Percentiles rank a stretch among this genome's conserved stretches.
These are phyloP conservation scores for Brachyrhaphis roseni DNA, from an alignment of 2,797 vertebrate genomes.

Conservation along the genomic window DNA sequence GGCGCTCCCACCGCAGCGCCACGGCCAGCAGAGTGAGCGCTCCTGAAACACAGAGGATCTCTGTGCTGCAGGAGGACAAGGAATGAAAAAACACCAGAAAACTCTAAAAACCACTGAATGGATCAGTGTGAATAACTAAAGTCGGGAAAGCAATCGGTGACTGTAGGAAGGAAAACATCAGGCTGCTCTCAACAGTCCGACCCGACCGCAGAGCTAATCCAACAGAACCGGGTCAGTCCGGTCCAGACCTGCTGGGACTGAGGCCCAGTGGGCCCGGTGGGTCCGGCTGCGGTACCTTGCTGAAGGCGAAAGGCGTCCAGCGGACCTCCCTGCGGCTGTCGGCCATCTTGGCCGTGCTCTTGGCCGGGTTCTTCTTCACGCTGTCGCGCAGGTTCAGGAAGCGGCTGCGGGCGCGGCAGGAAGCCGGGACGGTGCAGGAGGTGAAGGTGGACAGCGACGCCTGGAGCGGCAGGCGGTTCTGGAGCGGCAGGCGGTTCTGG, in stretches of 20 bases:
- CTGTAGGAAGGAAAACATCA: no score
- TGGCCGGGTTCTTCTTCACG: slow-evolving; percentile 90
- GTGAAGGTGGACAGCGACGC: slow-evolving; percentile 62
- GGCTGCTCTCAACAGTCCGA: no score
- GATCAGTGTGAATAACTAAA: no score
- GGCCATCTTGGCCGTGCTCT: slow-evolving; percentile 86
- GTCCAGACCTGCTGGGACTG: no score
- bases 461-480: slow-evolving; percentile 13
- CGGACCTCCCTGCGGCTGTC: slow-evolving; percentile 70
- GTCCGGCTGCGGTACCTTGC: slow-evolving; percentile 75
- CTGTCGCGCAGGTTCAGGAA: slow-evolving; percentile 89
- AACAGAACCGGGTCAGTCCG: no score
- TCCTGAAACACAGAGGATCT: neutral
- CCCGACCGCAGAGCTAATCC: no score
- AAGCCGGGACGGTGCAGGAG: slow-evolving; percentile 76
- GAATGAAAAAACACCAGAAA: no score
- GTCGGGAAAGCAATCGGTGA: no score
- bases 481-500: no score
- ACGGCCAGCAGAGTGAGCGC: neutral
- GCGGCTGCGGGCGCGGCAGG: slow-evolving; percentile 77
- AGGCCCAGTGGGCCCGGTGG: no score
- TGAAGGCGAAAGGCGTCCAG: slow-evolving; percentile 74
- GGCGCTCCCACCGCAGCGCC: neutral
- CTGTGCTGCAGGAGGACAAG: no score
- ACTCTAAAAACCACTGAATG: neutral